Percentiles rank a stretch among this genome's conserved stretches.
Evolutionary conservation across 2,113 vertebrate genomes (phyloP).

Genomic region (Uria lomvia): DNA sequence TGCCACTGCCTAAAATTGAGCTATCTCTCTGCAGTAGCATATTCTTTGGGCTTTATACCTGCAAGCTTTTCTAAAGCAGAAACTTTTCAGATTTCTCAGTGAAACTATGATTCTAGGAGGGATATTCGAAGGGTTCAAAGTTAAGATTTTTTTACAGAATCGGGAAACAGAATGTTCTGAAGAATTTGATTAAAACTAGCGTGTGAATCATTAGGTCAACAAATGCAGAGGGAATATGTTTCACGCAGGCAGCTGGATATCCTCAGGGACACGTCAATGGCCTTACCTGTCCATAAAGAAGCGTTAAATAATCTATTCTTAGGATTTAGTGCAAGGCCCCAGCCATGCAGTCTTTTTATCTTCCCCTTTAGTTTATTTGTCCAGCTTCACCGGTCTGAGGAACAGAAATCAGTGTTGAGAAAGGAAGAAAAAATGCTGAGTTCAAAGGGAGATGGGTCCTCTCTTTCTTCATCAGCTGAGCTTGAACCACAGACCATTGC

Average conservation of each 20-base stretch:
- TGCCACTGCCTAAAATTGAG: neutral
- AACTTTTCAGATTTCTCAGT: neutral
- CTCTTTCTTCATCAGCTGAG: neutral
- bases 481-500: rapidly evolving
- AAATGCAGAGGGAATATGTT: neutral
- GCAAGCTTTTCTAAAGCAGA: neutral
- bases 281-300: neutral
- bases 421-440: neutral
- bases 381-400: neutral
- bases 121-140: neutral
- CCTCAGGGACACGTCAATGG: neutral
- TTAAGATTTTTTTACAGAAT: neutral
- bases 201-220: neutral
- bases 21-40: rapidly evolving
- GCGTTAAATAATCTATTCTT: neutral
- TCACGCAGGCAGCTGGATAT: neutral
- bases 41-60: neutral
- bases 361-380: neutral
- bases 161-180: neutral
- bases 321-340: neutral
- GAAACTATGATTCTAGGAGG: neutral
- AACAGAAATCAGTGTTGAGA: neutral
- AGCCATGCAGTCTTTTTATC: neutral
- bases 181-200: neutral
- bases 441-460: neutral